Evolutionary conservation across 1,140 invertebrate genomes (phyloP).

Genomic region (Cydia strobilella): DNA sequence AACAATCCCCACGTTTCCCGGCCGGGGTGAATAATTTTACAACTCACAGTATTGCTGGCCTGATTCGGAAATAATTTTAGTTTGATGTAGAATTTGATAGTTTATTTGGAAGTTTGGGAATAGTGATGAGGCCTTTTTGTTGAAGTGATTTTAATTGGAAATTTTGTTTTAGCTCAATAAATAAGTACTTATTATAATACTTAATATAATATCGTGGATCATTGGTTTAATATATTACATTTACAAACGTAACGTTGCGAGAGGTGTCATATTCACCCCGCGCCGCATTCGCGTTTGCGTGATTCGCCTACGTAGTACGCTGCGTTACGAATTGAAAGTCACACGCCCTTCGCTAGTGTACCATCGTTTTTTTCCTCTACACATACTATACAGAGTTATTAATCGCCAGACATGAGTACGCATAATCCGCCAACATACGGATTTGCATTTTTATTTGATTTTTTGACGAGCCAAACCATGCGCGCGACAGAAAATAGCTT

Average conservation of each 20-base stretch:
- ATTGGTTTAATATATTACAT: no score
- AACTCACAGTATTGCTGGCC: conserved; percentile 24
- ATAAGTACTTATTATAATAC: no score
- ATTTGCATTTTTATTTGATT: conserved; percentile 21
- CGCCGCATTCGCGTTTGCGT: no score
- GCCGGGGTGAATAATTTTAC: conserved; percentile 32
- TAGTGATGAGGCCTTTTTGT: conserved; percentile 17
- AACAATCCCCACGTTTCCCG: conserved; percentile 22
- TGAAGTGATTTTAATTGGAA: background rate
- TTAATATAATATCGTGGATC: no score
- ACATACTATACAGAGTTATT: background rate
- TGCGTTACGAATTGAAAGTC: no score
- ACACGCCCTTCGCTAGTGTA: no score
- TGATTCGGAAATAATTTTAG: conserved; percentile 32
- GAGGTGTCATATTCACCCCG: no score
- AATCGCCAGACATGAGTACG: conserved; percentile 15
- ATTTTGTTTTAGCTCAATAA: background rate
- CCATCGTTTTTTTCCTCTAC: background rate
- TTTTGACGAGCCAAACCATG: conserved; percentile 2
- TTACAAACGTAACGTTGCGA: no score
- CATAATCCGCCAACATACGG: background rate
- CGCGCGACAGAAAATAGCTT: conserved; percentile 4
- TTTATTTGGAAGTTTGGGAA: conserved; percentile 25
- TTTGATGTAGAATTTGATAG: conserved; percentile 26
- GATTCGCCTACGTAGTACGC: no score